Conservation (phyloP, 2,888 invertebrate genomes). For the Nomada ruficornis region DNA sequence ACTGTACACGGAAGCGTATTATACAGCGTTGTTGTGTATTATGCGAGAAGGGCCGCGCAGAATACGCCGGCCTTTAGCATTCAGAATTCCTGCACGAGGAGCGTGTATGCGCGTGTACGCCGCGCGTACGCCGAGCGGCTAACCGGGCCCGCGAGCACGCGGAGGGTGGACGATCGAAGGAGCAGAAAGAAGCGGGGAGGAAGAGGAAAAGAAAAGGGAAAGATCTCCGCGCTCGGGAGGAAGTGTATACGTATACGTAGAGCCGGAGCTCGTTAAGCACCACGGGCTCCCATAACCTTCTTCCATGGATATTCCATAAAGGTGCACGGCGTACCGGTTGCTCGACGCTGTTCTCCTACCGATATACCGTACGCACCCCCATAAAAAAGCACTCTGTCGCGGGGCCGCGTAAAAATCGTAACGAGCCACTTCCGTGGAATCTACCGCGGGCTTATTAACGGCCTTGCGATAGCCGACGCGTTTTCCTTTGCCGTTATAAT, state of each 20-base stretch:
- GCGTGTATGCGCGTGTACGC: slow-evolving; percentile 31
- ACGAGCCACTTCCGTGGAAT: slow-evolving; percentile 53
- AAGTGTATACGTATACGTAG: slow-evolving; percentile 42
- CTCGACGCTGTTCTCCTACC: background rate
- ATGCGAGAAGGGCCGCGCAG: slow-evolving; percentile 60
- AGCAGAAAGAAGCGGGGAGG: background rate
- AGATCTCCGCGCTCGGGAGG: slow-evolving; percentile 11
- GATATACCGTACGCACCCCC: slow-evolving; percentile 12
- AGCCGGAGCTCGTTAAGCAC: slow-evolving; percentile 65
- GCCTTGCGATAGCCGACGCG: background rate
- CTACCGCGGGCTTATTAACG: slow-evolving; percentile 26
- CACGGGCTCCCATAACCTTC: slow-evolving; percentile 53
- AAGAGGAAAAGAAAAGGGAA: slow-evolving; percentile 19
- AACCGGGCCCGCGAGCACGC: background rate
- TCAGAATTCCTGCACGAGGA: slow-evolving; percentile 68
- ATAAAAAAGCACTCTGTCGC: slow-evolving; percentile 51
- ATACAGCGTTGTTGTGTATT: slow-evolving; percentile 71
- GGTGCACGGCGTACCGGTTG: slow-evolving; percentile 26
- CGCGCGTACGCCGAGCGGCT: background rate
- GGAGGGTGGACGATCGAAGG: slow-evolving; percentile 25
- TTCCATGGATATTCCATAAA: slow-evolving; percentile 65
- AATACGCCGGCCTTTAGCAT: slow-evolving; percentile 63
- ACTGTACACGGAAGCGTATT: slow-evolving; percentile 77
- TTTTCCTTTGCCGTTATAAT: slow-evolving; percentile 6
- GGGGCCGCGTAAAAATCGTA: slow-evolving; percentile 65